Evolutionary conservation across 2,797 vertebrate genomes (phyloP), one percentile per base, ranked within the genome.

Genomic region (Falco cherrug): DNA sequence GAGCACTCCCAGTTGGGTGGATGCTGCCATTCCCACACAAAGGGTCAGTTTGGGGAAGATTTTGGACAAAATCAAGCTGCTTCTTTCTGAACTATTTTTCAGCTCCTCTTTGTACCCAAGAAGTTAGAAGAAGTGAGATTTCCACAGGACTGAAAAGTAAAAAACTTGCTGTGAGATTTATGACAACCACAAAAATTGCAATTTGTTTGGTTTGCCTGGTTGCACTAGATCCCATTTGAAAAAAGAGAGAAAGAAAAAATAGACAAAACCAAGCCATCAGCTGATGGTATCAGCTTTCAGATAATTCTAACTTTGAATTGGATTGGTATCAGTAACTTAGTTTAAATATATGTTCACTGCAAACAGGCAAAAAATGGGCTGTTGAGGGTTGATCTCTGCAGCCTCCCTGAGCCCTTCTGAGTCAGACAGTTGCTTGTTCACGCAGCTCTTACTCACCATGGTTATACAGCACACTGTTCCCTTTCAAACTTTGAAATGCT

Each of bases 381-480:
- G 12, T 16, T 18, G 16, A 41, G 19, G 68, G 33, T 20, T 45
- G 59, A 70, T 41, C 41, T 69, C 59, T 77, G 25, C 31, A 48
- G 47, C 25, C 37, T 87, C 31, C 18, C 20, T n/a, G 31, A 71
- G 20, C 13, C 37, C 20, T 81, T 24, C 75, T 24, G 7, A 94
- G 29, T 45, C 64, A 80, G 65, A 13, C 3, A 67, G 80, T 15
- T 77, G 11, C 77, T 81, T 57, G 51, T 22, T 83, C 65, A 33
- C 6, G 39, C 13, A 87, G 43, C 17, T 93, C 4, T 4, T 45
- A 37, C 6, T 56, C 26, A 43, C 35, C 41, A 20, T 45, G 45
- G 24, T 71, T 53, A 74, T 10, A 75, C 18, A 78, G 19, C 22
- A 47, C 39, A 37, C 19, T 0, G 0, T 26, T 61, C 10, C 1